Percentiles rank a stretch among this genome's conserved stretches.
Evolutionary conservation across 2,888 invertebrate genomes (phyloP).

Genomic region (Aspidiotus rigidus): DNA sequence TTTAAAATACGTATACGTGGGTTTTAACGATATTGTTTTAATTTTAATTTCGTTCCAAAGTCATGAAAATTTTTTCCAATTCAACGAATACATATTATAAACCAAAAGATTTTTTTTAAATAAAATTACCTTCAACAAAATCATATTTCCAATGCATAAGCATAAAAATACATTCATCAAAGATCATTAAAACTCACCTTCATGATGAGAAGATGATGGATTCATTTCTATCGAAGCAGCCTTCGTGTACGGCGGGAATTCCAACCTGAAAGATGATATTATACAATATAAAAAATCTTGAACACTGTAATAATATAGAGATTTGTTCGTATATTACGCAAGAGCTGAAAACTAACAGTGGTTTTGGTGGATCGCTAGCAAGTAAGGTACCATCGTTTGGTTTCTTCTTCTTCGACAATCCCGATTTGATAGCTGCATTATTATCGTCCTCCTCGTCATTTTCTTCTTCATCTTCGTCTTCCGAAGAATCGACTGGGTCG

Average conservation of each 20-base stretch:
- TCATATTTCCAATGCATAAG: too few relatives aligned
- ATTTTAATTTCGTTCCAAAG: too few relatives aligned
- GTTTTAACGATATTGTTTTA: too few relatives aligned
- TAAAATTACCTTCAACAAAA: too few relatives aligned
- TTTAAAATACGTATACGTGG: too few relatives aligned
- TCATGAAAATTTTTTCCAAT: too few relatives aligned
- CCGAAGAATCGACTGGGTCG: slow-evolving; percentile 42
- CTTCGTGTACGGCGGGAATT: slow-evolving; percentile 22
- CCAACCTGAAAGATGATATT: slow-evolving; percentile 13
- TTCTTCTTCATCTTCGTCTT: slow-evolving; percentile 48
- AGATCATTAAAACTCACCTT: slow-evolving; percentile 40
- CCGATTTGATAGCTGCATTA: slow-evolving; percentile 38
- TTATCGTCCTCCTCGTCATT: slow-evolving; percentile 42
- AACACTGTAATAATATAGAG: neutral
- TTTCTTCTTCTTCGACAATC: slow-evolving; percentile 36
- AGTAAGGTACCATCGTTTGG: slow-evolving; percentile 88
- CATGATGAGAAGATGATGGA: slow-evolving; percentile 41
- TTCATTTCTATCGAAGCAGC: slow-evolving; percentile 18
- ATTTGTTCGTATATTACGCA: neutral
- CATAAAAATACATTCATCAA: too few relatives aligned
- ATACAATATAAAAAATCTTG: neutral
- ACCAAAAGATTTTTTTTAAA: too few relatives aligned
- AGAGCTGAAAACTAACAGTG: slow-evolving; percentile 62
- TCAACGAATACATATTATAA: too few relatives aligned
- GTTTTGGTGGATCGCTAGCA: slow-evolving; percentile 93